Evolutionary conservation across 2,113 vertebrate genomes (phyloP).

Genomic region (Hystrix cristata): DNA sequence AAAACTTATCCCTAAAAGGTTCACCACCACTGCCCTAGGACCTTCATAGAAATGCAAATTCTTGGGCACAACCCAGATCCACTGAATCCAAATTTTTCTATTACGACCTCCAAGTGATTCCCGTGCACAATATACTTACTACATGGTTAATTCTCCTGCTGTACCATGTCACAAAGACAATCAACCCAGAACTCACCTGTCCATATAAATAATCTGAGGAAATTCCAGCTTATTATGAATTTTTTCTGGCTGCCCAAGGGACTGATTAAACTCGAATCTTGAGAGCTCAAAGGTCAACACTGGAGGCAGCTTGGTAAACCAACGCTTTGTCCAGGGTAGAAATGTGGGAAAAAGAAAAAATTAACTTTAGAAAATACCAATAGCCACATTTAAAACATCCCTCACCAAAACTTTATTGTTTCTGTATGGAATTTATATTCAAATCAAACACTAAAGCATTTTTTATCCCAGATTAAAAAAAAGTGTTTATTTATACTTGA

Average conservation of each 20-base stretch:
- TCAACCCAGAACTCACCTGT: constrained; percentile 91
- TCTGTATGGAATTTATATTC: constrained; percentile 31
- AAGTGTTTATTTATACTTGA: background rate
- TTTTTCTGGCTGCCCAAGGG: constrained; percentile 98
- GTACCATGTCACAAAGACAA: background rate
- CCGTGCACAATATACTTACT: background rate
- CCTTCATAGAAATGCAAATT: background rate
- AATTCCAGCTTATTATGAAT: constrained; percentile 99
- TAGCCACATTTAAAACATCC: constrained; percentile 24
- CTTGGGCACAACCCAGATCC: background rate
- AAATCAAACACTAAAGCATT: constrained; percentile 27
- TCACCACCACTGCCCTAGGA: background rate
- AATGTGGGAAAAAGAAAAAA: constrained; percentile 50
- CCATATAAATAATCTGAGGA: constrained; percentile 96
- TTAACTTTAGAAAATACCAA: constrained; percentile 61
- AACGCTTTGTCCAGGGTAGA: constrained; percentile 90
- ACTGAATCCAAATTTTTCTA: background rate
- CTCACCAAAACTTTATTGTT: constrained; percentile 46
- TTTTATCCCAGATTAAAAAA: constrained; percentile 25
- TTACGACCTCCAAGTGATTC: background rate
- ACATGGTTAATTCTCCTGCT: background rate
- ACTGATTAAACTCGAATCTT: constrained; percentile 98
- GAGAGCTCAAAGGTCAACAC: constrained; percentile 99
- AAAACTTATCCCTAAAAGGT: background rate
- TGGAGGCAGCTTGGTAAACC: constrained; percentile 97